A percentile compares a stretch with the other conserved stretches of the same genome.
phyloP scores from a whole-genome alignment of 2,888 invertebrate species.

The Watsonalla cultraria region DNA sequence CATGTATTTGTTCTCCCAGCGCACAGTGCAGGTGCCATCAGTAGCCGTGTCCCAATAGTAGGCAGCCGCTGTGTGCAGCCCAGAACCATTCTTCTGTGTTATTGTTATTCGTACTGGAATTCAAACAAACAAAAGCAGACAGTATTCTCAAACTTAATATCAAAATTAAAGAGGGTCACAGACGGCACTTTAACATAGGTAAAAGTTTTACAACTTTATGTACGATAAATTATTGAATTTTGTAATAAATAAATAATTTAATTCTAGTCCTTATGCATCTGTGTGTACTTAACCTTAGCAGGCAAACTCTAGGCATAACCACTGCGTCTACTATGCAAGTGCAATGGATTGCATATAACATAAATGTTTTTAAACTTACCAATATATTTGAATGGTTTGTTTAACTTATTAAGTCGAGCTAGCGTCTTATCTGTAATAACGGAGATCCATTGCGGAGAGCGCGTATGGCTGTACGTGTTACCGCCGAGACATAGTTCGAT shows the following conservation, averaged over 20 bases:
- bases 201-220: no score
- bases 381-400: conserved; percentile 89
- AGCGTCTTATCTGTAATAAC: conserved; percentile 87
- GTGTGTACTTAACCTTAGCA: no score
- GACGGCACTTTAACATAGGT: no score
- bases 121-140: conserved; percentile 1
- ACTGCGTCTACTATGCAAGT: no score
- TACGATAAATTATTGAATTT: no score
- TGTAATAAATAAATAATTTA: no score
- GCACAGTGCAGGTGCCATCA: conserved; percentile 88
- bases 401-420: conserved; percentile 83
- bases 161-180: no score
- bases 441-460: conserved; percentile 81
- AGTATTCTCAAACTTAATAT: no score
- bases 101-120: conserved; percentile 86
- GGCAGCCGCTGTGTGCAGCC: conserved; percentile 89
- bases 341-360: no score
- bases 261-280: no score
- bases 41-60: conserved; percentile 91
- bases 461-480: conserved; percentile 79
- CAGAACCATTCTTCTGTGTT: conserved; percentile 91
- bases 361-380: conserved; percentile 45
- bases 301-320: no score
- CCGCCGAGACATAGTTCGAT: conserved; percentile 86
- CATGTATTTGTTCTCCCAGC: conserved; percentile 93